Percentiles rank a stretch among this genome's conserved stretches.
Evolutionary conservation across 1,140 invertebrate species (phyloP).

Genomic region (Ceratina japonica): DNA sequence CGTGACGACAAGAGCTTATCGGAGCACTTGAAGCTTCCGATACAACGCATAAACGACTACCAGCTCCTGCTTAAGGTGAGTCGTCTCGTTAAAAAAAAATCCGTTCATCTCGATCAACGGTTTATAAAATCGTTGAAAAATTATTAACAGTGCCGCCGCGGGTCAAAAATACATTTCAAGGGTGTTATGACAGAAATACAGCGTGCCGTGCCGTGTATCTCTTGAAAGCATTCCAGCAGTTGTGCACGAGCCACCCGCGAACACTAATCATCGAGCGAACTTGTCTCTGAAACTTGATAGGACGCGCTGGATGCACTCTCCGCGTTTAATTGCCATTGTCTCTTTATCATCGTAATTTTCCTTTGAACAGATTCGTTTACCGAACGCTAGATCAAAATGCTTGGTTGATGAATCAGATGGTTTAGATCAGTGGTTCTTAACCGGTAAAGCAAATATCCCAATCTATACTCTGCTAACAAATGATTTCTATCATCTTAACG

Average conservation of each 20-base stretch:
- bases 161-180: conserved; percentile 53
- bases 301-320: background rate
- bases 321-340: background rate
- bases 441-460: too few relatives aligned
- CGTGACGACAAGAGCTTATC: conserved; percentile 93
- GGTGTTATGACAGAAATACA: conserved; percentile 59
- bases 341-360: background rate
- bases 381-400: background rate
- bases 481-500: too few relatives aligned
- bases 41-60: conserved; percentile 98
- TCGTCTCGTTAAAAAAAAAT: conserved; percentile 26
- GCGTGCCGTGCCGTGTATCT: conserved; percentile 37
- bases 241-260: conserved; percentile 25
- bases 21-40: conserved; percentile 95
- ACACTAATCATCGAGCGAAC: background rate
- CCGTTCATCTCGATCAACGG: background rate
- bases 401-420: background rate
- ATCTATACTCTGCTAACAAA: too few relatives aligned
- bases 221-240: conserved; percentile 62
- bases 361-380: background rate
- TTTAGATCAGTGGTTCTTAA: background rate
- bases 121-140: conserved; percentile 13
- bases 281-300: conserved; percentile 24
- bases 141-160: conserved; percentile 22
- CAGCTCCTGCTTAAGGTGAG: conserved; percentile 95